Evolutionary conservation across 2,113 vertebrate species (phyloP).

Genomic region (Leptobrachium leishanense): DNA sequence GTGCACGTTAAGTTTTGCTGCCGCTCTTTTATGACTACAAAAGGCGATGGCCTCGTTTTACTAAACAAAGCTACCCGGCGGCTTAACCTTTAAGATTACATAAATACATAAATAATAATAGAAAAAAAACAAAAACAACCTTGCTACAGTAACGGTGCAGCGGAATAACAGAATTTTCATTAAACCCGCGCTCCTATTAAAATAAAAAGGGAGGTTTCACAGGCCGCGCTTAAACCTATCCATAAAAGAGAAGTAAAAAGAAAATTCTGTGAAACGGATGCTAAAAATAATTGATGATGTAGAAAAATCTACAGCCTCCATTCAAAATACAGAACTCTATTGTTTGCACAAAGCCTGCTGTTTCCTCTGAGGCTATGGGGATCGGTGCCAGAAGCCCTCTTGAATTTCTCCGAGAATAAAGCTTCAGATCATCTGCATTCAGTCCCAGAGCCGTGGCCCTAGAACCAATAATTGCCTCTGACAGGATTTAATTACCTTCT

Average conservation of each 20-base stretch:
- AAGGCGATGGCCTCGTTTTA: not conserved
- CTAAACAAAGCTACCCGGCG: not conserved
- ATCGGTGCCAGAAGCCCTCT: slow-evolving; percentile 74
- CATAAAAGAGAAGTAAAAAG: not conserved
- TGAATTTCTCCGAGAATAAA: slow-evolving; percentile 77
- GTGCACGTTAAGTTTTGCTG: not conserved
- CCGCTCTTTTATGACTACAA: not conserved
- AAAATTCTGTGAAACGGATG: slow-evolving; percentile 17
- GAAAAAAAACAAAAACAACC: too few species aligned
- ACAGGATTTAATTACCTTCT: slow-evolving; percentile 91
- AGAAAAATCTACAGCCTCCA: slow-evolving; percentile 13
- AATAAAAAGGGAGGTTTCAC: not conserved
- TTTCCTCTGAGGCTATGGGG: slow-evolving; percentile 72
- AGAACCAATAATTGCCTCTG: slow-evolving; percentile 88
- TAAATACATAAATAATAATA: slow-evolving; percentile 6
- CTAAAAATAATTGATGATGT: slow-evolving; percentile 41
- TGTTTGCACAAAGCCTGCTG: slow-evolving; percentile 76
- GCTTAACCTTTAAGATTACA: slow-evolving; percentile 16
- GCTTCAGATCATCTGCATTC: slow-evolving; percentile 85
- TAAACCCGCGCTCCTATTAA: not conserved
- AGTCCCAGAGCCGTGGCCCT: slow-evolving; percentile 81
- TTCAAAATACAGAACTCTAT: slow-evolving; percentile 46
- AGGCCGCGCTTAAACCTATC: not conserved
- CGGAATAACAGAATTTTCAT: not conserved
- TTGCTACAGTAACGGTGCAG: slow-evolving; percentile 4